Conservation (phyloP, 2,113 vertebrate species). For the Etheostoma spectabile region DNA sequence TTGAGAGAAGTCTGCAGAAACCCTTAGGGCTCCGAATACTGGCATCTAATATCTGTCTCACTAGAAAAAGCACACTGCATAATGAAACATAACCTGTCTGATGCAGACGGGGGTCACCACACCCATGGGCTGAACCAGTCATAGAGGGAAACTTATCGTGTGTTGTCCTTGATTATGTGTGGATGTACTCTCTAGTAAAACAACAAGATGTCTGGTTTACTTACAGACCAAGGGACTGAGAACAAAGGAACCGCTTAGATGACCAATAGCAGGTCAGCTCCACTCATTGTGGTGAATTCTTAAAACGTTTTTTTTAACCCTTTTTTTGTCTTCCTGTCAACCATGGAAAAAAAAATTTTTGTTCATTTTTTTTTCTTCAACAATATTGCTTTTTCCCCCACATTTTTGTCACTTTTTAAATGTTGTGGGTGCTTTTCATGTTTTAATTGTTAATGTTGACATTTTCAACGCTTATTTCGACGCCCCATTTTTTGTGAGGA, state of each 20-base stretch:
- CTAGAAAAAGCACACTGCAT: slow-evolving; percentile 19
- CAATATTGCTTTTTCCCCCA: too few species aligned
- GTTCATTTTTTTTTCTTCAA: too few species aligned
- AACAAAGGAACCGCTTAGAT: neutral
- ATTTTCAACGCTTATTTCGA: too few species aligned
- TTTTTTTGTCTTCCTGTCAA: too few species aligned
- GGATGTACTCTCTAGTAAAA: neutral
- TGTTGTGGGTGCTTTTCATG: too few species aligned
- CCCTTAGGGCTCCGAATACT: slow-evolving; percentile 31
- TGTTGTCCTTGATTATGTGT: neutral
- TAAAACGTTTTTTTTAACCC: slow-evolving; percentile 17
- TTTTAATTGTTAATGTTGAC: too few species aligned
- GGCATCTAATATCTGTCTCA: slow-evolving; percentile 47
- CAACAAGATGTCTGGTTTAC: neutral
- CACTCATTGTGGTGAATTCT: slow-evolving; percentile 10
- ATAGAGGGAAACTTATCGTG: neutral
- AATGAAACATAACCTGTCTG: slow-evolving; percentile 41
- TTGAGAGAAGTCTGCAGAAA: slow-evolving; percentile 35
- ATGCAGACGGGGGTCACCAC: slow-evolving; percentile 26
- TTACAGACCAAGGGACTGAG: neutral
- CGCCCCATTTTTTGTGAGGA: too few species aligned
- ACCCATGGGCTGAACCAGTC: neutral
- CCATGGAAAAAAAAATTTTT: too few species aligned
- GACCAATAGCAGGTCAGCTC: slow-evolving; percentile 3
- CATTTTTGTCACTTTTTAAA: too few species aligned